These are phyloP conservation scores for Acanthisitta chloris DNA, from an alignment of 2,113 vertebrate species.

Conservation along the genomic window DNA sequence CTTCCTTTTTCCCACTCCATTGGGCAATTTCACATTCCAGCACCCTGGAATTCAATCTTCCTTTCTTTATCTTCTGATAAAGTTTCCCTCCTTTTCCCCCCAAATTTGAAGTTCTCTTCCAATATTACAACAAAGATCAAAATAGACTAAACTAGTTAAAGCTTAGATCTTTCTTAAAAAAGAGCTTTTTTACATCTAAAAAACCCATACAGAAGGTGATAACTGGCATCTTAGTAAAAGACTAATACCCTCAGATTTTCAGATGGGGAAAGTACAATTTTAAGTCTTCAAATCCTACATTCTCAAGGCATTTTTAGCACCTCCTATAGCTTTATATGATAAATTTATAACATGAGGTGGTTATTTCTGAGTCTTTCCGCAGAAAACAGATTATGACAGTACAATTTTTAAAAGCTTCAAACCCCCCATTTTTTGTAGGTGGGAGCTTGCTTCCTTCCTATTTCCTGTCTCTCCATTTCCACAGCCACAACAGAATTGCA, in stretches of 20 bases:
- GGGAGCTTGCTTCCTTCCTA: background rate
- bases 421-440: background rate
- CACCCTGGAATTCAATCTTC: background rate
- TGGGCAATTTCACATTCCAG: background rate
- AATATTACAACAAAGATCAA: background rate
- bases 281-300: background rate
- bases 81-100: background rate
- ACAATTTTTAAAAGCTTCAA: background rate
- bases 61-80: background rate
- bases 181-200: background rate
- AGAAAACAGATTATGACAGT: background rate
- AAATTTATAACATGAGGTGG: background rate
- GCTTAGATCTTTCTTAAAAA: background rate
- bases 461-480: background rate
- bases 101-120: background rate
- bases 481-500: background rate
- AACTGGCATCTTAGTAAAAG: background rate
- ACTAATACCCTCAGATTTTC: background rate
- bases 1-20: background rate
- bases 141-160: background rate
- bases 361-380: background rate
- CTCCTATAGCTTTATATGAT: background rate
- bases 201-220: background rate
- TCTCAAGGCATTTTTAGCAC: background rate
- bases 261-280: background rate